These are phyloP conservation scores for Lutjanus argentimaculatus DNA, from an alignment of 2,797 vertebrate species.

Conservation along the genomic window DNA sequence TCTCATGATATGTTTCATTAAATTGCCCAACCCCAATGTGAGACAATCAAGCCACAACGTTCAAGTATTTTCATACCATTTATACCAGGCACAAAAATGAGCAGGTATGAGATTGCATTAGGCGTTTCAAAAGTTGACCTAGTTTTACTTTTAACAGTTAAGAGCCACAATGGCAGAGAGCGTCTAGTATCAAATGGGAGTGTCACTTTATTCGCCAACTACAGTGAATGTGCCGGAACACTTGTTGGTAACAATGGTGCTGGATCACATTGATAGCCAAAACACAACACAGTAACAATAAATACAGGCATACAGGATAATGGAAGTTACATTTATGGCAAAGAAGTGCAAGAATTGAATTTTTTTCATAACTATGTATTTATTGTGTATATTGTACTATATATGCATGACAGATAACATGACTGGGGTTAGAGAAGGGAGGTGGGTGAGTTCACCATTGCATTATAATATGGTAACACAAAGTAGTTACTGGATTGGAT, in stretches of 20 bases:
- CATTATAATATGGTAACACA: neutral
- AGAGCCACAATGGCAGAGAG: neutral
- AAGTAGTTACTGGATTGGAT: neutral
- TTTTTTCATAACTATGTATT: neutral
- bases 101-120: neutral
- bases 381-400: neutral
- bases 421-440: slow-evolving; percentile 6
- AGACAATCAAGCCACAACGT: neutral
- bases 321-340: neutral
- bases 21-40: neutral
- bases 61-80: neutral
- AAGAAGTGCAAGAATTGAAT: neutral
- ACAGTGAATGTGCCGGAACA: neutral
- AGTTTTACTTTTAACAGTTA: neutral
- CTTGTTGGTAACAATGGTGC: neutral
- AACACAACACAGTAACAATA: neutral
- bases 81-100: neutral
- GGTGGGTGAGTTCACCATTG: neutral
- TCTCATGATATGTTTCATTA: neutral
- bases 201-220: neutral
- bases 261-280: neutral
- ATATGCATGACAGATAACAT: neutral
- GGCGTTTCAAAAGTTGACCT: neutral
- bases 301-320: neutral
- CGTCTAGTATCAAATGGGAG: neutral